Base-by-base conservation (phyloP, 2,888 invertebrate genomes). In the Ophion ellenae region DNA sequence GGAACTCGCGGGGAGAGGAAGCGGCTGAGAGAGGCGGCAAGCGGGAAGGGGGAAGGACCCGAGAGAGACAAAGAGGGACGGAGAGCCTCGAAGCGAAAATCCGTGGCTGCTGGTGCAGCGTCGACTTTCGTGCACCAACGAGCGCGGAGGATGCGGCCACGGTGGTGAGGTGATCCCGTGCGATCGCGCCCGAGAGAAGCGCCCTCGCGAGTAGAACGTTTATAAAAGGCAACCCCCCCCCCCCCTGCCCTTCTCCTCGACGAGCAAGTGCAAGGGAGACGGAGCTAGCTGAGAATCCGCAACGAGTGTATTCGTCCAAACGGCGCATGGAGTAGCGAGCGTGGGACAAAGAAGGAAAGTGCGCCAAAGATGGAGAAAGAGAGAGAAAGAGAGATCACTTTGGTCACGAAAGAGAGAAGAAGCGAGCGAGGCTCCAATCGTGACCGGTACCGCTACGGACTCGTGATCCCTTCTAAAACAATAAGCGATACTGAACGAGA, bases 391-490 rank as follows among this genome's bases (percentile, higher is more conserved):
- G 81, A 82, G 61, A 63, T 11, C 63, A 73, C 73, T 81, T 77
- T 74, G 81, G 87, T 85, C 83, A 83, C 85, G 85, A 83, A 86
- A 76, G 53, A 64, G 86, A 85, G 86, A 83, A 87, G 88, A 86
- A 82, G 84, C 70, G 84, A 84, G 80, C 77, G 83, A 81, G 78
- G 84, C 64, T 84, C 80, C 87, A 53, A 87, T 89, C 89, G 89
- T 89, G 89, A 89, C 87, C 85, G 40, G 87, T 86, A 81, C 86
- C 85, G 84, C 87, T 81, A 84, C 86, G 86, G 83, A 87, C 87
- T 89, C 89, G 88, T 87, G 89, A 89, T 89, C 88, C 88, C 81
- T 86, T 89, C 88, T 88, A 88, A 89, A 88, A 89, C 89, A 89
- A 89, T 89, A 89, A 89, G 87, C 87, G 84, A 89, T 87, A 89